Evolutionary conservation across 2,888 invertebrate genomes (phyloP), one percentile per base, ranked within the genome.

Genomic region (Malthinus seriepunctatus): DNA sequence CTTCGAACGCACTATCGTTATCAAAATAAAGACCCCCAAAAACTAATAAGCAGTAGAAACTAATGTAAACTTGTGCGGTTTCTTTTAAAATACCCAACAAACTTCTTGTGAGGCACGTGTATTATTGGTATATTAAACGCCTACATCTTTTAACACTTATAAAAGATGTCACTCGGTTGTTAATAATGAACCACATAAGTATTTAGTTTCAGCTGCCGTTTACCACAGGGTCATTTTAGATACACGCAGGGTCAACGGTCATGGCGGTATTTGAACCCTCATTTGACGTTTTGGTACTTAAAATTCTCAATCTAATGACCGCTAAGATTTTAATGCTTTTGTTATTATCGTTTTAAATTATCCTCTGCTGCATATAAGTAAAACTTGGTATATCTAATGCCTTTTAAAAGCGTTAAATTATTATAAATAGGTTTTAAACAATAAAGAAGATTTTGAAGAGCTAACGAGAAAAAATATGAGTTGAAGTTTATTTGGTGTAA

Each of bases 241-340:
- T 52, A 56, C 46, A 51, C 38, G 63, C 49, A 56, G 62, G 73
- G 73, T 73, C 73, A 73, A 69, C 65, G 73, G 72, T 73, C 73
- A 73, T 67, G 60, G 65, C 70, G 73, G 73, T 71, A 73, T 73
- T 73, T 73, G 73, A 73, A 72, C 73, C 65, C 60, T 61, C 53
- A 64, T 56, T 62, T 63, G 62, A 63, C 53, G 51, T 38, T 56
- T 51, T 39, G 33, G 23, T 49, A 49, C 50, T 56, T 56, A 35
- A 56, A 44, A 45, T 32, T 51, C 32, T 31, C 39, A 23, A 31
- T 12, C 35, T 52, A 52, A 52, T 52, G 31, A 52, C 45, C 46
- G 32, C 31, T 32, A 32, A 32, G 45, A 46, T 46, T 37, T 52
- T 52, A 52, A 46, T 45, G 45, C 44, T 52, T 45, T 52, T 46